Evolutionary conservation across 2,113 vertebrate species (phyloP).

Genomic region (Nycticryphes semicollaris): DNA sequence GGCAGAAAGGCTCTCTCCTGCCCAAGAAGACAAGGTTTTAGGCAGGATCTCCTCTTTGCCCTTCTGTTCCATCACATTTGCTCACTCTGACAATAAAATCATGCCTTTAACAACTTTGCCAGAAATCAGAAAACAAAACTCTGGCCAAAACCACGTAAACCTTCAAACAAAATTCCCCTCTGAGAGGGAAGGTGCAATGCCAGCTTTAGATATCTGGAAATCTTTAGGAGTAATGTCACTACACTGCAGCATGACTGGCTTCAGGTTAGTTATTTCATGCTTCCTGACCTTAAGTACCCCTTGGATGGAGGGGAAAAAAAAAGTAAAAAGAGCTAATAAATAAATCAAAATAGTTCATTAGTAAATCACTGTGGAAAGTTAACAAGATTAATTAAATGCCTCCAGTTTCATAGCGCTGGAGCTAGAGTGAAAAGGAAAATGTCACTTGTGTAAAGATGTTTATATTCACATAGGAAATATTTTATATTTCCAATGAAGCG

Average conservation of each 20-base stretch:
- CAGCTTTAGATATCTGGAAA: neutral
- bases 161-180: neutral
- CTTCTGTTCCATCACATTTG: neutral
- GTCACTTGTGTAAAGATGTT: neutral
- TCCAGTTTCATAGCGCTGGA: neutral
- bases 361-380: neutral
- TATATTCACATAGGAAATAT: neutral
- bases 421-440: neutral
- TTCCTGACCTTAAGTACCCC: neutral
- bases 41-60: neutral
- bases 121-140: neutral
- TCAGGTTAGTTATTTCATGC: neutral
- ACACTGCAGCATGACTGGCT: neutral
- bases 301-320: neutral
- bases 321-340: neutral
- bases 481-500: neutral
- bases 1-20: neutral
- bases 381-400: neutral
- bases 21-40: fast-evolving
- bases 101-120: neutral
- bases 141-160: neutral
- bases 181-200: neutral
- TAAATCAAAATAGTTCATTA: conserved; percentile 14
- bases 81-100: neutral
- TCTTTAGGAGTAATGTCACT: neutral